Evolutionary conservation across 2,888 invertebrate species (phyloP).

Genomic region (Glomeris marginata): DNA sequence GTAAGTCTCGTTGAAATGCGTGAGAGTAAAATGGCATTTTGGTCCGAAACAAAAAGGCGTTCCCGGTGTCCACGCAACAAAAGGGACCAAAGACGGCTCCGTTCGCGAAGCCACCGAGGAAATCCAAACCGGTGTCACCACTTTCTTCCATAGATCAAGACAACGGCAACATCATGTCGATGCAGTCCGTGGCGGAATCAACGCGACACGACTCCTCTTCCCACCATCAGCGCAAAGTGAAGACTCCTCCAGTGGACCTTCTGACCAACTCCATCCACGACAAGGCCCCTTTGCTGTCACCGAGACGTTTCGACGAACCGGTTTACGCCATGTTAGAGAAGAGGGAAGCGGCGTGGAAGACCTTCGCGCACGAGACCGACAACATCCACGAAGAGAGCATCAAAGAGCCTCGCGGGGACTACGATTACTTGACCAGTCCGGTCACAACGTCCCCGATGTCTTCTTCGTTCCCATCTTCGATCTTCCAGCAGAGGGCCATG

Average conservation of each 20-base stretch:
- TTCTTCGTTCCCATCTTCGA: background rate
- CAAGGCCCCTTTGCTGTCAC: background rate
- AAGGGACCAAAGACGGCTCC: slow-evolving; percentile 5
- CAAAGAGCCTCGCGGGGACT: background rate
- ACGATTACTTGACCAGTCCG: slow-evolving; percentile 1
- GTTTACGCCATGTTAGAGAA: slow-evolving; percentile 10
- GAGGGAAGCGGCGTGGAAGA: slow-evolving; percentile 14
- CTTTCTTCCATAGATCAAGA: background rate
- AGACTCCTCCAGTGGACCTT: background rate
- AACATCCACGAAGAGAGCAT: slow-evolving; percentile 11
- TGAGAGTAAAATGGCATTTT: no score
- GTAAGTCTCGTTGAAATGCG: no score
- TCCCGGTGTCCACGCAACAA: background rate
- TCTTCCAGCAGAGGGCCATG: background rate
- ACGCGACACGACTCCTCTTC: slow-evolving; percentile 3
- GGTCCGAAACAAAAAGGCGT: background rate
- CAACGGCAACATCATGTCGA: background rate
- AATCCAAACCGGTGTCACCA: background rate
- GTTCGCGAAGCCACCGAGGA: slow-evolving; percentile 14
- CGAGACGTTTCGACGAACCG: slow-evolving; percentile 3
- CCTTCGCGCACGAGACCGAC: slow-evolving; percentile 10
- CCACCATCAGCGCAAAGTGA: background rate
- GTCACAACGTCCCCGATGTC: slow-evolving; percentile 1
- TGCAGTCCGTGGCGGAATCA: background rate
- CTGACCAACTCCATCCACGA: background rate